Evolutionary conservation across 2,888 invertebrate genomes (phyloP).

Genomic region (Ectemnius lituratus): DNA sequence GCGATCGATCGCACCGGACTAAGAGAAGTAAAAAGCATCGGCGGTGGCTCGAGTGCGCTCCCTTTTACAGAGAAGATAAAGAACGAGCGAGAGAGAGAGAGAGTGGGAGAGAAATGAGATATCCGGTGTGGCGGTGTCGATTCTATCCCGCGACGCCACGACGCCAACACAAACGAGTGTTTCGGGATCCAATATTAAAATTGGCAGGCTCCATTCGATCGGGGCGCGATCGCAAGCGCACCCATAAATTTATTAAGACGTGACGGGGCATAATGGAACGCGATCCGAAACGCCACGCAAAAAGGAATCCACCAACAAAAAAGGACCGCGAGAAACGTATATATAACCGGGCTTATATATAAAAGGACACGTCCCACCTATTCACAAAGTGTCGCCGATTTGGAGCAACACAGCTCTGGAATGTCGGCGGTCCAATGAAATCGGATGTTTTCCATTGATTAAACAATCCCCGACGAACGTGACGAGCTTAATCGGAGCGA

Average conservation of each 20-base stretch:
- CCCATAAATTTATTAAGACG: constrained; percentile 63
- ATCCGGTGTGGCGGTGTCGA: not conserved
- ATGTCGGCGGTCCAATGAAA: constrained; percentile 15
- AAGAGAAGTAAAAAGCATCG: constrained; percentile 56
- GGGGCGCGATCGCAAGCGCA: constrained; percentile 46
- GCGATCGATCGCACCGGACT: constrained; percentile 63
- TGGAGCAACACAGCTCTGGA: not conserved
- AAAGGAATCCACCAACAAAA: constrained; percentile 13
- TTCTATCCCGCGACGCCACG: too few species aligned
- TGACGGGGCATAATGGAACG: constrained; percentile 57
- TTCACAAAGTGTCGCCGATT: constrained; percentile 15
- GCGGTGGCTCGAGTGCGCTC: constrained; percentile 28
- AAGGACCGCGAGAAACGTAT: not conserved
- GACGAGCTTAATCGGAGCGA: constrained; percentile 35
- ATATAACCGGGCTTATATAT: not conserved
- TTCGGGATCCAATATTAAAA: constrained; percentile 52
- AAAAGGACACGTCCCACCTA: not conserved
- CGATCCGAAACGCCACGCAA: constrained; percentile 10
- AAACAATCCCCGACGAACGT: constrained; percentile 19
- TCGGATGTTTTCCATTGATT: constrained; percentile 24
- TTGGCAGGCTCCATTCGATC: constrained; percentile 30
- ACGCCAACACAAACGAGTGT: not conserved
- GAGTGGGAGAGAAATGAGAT: not conserved
- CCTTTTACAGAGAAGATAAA: not conserved
- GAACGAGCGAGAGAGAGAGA: not conserved